Evolutionary conservation across 2,797 vertebrate genomes (phyloP).

Genomic region (Muscicapa striata): DNA sequence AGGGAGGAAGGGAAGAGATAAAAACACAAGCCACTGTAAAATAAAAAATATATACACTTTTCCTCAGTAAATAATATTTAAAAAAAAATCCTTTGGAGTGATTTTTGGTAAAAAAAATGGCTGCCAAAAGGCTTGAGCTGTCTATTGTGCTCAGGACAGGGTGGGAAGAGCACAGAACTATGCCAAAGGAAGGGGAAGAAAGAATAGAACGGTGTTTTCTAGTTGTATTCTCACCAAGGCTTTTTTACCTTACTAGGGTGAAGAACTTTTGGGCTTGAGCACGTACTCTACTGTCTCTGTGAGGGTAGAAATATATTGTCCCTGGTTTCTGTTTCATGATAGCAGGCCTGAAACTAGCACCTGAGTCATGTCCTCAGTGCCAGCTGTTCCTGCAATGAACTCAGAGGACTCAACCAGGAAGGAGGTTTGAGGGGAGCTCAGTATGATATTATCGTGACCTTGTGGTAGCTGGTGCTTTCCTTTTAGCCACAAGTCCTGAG

Average conservation of each 20-base stretch:
- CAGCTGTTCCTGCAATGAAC: accelerated
- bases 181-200: neutral
- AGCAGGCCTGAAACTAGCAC: neutral
- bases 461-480: neutral
- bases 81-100: neutral
- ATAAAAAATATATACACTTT: neutral
- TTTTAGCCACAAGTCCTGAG: neutral
- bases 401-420: neutral
- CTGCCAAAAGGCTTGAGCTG: neutral
- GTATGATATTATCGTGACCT: neutral
- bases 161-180: neutral
- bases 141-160: neutral
- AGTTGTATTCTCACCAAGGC: accelerated
- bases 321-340: neutral
- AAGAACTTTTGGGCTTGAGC: neutral
- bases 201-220: neutral
- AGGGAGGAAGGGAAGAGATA: neutral
- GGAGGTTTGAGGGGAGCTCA: neutral
- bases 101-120: neutral
- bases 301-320: neutral
- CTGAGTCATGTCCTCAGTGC: neutral
- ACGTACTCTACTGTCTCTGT: accelerated
- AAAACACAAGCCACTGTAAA: neutral
- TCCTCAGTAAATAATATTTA: neutral
- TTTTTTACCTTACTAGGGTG: neutral